Evolutionary conservation across 2,888 invertebrate species (phyloP), one percentile per base, ranked within the genome.

Genomic region (Cynaeus angustus): DNA sequence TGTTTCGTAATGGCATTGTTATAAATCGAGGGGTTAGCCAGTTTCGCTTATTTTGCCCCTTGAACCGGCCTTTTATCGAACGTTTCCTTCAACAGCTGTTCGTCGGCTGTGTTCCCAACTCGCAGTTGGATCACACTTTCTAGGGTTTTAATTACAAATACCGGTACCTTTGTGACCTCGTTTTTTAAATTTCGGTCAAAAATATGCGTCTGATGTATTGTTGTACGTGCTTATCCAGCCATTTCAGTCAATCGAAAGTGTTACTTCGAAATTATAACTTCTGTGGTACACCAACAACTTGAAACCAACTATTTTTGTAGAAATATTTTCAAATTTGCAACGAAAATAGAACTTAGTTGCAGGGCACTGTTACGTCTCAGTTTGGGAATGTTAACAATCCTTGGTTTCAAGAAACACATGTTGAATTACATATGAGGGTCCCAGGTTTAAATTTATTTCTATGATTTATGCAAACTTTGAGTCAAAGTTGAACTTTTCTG

Each of bases 71-170:
- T 41, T 37, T 52, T 67, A 59, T 67, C 53, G 61, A 61, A 52
- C 52, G 45, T 52, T 45, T 30, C 26, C 38, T 56, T 16, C 56
- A 69, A 69, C 69, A 69, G 69, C 69, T 69, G 69, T 69, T 69
- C 58, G 38, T 26, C 46, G 26, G 26, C 26, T 50, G 50, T 8
- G 26, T 50, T n/a, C 16, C 30, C 16, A 53, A 43, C 38, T 48
- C 30, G 21, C 26, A n/a, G 10, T 28, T 12, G 16, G 28, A 45
- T 21, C 41, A 16, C 45, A 65, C 65, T 53, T 65, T 65, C 53
- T 53, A 30, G 65, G 50, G 50, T 50, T 52, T 43, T 62, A 45
- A 68, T 68, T 62, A 45, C 48, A 28, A 68, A 46, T 67, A 68
- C 68, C 68, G 68, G 68, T 68, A 68, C 53, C 16, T 65, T 53